phyloP scores from a whole-genome alignment of 2,113 vertebrate genomes.

The Gambusia holbrooki region DNA sequence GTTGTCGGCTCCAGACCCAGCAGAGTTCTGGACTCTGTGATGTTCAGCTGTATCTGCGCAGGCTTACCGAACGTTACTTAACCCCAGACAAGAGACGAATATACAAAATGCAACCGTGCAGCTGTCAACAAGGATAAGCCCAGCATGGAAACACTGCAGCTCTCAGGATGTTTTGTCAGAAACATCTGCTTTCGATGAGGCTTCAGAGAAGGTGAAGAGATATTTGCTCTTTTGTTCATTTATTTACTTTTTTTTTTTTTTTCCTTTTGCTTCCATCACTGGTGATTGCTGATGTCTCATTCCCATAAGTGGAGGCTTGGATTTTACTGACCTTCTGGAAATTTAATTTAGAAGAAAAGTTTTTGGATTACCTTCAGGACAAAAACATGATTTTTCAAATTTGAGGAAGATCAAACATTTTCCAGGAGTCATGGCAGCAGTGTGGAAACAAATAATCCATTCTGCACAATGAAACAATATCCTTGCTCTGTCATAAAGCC shows the following conservation, averaged over 20 bases:
- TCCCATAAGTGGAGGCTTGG: constrained; percentile 59
- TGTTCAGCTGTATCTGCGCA: constrained; percentile 53
- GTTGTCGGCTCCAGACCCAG: constrained; percentile 59
- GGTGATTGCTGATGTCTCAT: constrained; percentile 53
- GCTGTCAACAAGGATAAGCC: constrained; percentile 28
- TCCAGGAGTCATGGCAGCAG: constrained; percentile 6
- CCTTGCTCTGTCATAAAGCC: neutral
- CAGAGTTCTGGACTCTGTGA: constrained; percentile 36
- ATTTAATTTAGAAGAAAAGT: constrained; percentile 31
- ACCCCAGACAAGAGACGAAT: constrained; percentile 16
- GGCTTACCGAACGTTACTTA: constrained; percentile 46
- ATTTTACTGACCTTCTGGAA: constrained; percentile 50
- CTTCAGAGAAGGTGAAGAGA: constrained; percentile 42
- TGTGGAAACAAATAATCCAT: constrained; percentile 25
- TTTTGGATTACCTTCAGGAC: constrained; percentile 32
- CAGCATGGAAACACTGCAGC: constrained; percentile 29
- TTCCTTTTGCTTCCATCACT: constrained; percentile 17
- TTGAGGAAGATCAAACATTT: constrained; percentile 35
- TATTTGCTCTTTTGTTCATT: constrained; percentile 26
- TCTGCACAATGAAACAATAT: constrained; percentile 2
- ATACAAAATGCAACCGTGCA: constrained; percentile 32
- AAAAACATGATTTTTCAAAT: constrained; percentile 41
- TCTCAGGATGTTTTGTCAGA: constrained; percentile 34
- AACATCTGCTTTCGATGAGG: constrained; percentile 69
- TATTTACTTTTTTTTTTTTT: constrained; percentile 2